These are phyloP conservation scores for Drosophila mayaguana DNA, from an alignment of 2,888 invertebrate species.

Conservation along the genomic window DNA sequence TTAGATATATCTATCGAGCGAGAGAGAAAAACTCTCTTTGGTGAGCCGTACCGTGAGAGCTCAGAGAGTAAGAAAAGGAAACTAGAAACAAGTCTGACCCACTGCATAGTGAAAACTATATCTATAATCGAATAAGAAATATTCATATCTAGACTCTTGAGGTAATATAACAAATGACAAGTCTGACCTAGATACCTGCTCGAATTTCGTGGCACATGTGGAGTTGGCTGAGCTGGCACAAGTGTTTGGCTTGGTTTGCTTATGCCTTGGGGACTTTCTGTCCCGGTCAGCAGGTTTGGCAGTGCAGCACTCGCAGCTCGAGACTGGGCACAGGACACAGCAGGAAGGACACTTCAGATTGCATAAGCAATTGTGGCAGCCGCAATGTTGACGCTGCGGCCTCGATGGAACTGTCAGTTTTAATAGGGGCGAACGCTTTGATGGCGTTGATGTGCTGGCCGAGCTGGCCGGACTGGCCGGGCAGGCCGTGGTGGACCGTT, in stretches of 20 bases:
- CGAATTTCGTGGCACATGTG: not conserved
- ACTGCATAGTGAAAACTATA: too few relatives aligned
- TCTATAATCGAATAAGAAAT: not conserved
- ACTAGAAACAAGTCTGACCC: too few relatives aligned
- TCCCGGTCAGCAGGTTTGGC: slow-evolving; percentile 59
- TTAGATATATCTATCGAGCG: too few relatives aligned
- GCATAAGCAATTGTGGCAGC: slow-evolving; percentile 56
- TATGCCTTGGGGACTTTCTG: slow-evolving; percentile 56
- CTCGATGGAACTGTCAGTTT: slow-evolving; percentile 60
- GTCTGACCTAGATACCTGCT: slow-evolving; percentile 13
- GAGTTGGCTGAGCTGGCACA: not conserved
- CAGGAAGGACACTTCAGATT: slow-evolving; percentile 36
- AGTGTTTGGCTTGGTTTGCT: slow-evolving; percentile 42
- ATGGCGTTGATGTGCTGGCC: slow-evolving; percentile 52
- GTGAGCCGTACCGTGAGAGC: too few relatives aligned
- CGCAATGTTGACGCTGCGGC: slow-evolving; percentile 67
- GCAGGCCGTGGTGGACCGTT: slow-evolving; percentile 22
- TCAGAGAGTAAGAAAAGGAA: too few relatives aligned
- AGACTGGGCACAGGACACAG: slow-evolving; percentile 4
- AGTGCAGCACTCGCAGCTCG: slow-evolving; percentile 29
- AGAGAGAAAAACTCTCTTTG: too few relatives aligned
- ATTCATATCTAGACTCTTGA: not conserved
- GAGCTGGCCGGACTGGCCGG: not conserved
- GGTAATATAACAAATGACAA: not conserved
- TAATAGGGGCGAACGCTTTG: slow-evolving; percentile 75